Evolutionary conservation across 2,888 invertebrate species (phyloP), one percentile per base, ranked within the genome.

Genomic region (Lomographa bimaculata): DNA sequence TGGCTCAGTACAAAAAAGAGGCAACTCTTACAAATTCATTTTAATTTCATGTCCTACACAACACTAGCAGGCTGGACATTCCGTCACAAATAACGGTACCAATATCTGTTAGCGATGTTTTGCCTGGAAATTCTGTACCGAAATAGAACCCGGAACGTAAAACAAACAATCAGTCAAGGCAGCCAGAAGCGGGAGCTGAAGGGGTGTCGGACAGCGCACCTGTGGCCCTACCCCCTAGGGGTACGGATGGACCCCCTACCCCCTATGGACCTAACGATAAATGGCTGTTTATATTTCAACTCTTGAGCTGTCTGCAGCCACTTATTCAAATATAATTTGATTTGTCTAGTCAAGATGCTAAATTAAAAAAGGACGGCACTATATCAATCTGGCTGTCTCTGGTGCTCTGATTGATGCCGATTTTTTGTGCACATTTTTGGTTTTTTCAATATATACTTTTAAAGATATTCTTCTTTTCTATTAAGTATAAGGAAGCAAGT

Each of bases 271-370:
- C 67, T 57, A 48, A 59, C 71, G 74, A 85, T 81, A 79, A 82
- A 86, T 84, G 67, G 69, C 74, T 79, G 79, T 81, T 80, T 82
- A 83, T 81, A 80, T 78, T 71, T 83, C 78, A 77, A 64, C 71
- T 64, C 50, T 59, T 36, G 54, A 59, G 51, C 71, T 72, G 74
- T 78, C 78, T 70, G 59, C 68, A 66, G 61, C 60, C 70, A 72
- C 73, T 78, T 77, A 73, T 72, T 78, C 72, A 79, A 75, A 74
- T 49, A 68, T 76, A 78, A 80, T 74, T 71, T 66, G 59, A 63
- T 61, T 59, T 59, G 24, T 19, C 35, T 42, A 36, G 49, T 45
- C 50, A 38, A 14, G 35, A 25, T 14, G n/a, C 11, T 4, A 7
- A 6, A 8, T 7, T n/a, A 19, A 34, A 32, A 32, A 27, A 40